Conservation (phyloP, 2,113 vertebrate species). For the Sardina pilchardus region DNA sequence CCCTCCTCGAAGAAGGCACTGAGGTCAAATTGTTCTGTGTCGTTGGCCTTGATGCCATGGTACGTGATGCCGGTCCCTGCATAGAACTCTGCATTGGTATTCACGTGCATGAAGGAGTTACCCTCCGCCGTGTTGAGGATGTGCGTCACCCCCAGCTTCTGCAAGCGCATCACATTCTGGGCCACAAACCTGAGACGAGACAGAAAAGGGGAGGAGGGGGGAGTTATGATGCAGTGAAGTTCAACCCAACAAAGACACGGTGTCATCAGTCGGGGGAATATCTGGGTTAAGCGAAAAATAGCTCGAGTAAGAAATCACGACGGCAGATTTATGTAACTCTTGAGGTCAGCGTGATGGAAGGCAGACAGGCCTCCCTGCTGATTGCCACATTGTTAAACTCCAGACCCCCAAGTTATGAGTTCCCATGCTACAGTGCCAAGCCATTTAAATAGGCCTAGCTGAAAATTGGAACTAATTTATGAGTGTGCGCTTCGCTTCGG, state of each 20-base stretch:
- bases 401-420: background rate
- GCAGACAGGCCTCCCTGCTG: background rate
- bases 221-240: background rate
- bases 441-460: background rate
- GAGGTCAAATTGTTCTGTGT: slow-evolving; percentile 91
- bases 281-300: slow-evolving; percentile 9
- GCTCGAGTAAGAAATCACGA: background rate
- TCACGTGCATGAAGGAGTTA: slow-evolving; percentile 98
- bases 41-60: slow-evolving; percentile 92
- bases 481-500: background rate
- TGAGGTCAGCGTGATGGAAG: slow-evolving; percentile 22
- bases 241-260: background rate
- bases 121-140: slow-evolving; percentile 94
- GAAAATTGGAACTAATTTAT: background rate
- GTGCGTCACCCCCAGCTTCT: slow-evolving; percentile 91
- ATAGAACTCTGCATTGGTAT: slow-evolving; percentile 93
- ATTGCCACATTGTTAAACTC: background rate
- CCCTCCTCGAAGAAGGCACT: slow-evolving; percentile 94
- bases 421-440: background rate
- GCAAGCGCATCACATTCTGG: slow-evolving; percentile 86
- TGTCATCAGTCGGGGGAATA: background rate
- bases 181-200: slow-evolving; percentile 82
- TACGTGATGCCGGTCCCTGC: slow-evolving; percentile 89
- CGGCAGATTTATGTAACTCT: background rate
- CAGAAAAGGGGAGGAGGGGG: background rate